Evolutionary conservation across 2,888 invertebrate genomes (phyloP), one percentile per base, ranked within the genome.

Genomic region (Molanna angustata): DNA sequence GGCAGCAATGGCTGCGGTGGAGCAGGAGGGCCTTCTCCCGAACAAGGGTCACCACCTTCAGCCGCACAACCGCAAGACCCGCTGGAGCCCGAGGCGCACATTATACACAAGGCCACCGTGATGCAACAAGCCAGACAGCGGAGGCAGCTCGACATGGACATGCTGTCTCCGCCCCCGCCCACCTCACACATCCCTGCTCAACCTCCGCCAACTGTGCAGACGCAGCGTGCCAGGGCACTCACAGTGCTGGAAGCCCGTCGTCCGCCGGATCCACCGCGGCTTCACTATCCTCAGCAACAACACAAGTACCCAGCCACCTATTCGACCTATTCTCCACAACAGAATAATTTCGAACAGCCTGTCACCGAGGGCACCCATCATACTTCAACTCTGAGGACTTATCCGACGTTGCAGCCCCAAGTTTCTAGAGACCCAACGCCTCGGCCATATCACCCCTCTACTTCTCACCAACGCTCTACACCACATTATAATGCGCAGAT

Each of bases 31-130:
- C 65, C 71, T 70, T 32, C 54, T 60, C 65, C 71, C 69, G 27
- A 51, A 61, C 40, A 37, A 14, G 41, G n/a, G 4, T 41, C 41
- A 13, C 41, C 41, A n/a, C 78, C 79, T n/a, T 75, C 76, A 18
- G 72, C 72, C 21, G 56, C 56, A 18, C 75, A 79, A 61, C 76
- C 78, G 3, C 72, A 74, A 1, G 72, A 76, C 1, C 74, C 76
- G 58, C 74, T 76, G 35, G 77, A 79, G 62, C 78, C 80, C 2
- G 76, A 79, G 61, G 73, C 79, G 14, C 79, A 79, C 59, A 75
- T 77, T 52, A 77, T 77, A 39, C 77, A 77, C 60, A 77, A 77
- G 61, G 77, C 77, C 21, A 77, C 77, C 3, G 77, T 77, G 11
- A 77, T 77, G 77, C 71, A 76, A 7, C 77, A 77, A 60, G 77